phyloP scores from a whole-genome alignment of 2,797 vertebrate species.

The Sylvilagus floridanus region DNA sequence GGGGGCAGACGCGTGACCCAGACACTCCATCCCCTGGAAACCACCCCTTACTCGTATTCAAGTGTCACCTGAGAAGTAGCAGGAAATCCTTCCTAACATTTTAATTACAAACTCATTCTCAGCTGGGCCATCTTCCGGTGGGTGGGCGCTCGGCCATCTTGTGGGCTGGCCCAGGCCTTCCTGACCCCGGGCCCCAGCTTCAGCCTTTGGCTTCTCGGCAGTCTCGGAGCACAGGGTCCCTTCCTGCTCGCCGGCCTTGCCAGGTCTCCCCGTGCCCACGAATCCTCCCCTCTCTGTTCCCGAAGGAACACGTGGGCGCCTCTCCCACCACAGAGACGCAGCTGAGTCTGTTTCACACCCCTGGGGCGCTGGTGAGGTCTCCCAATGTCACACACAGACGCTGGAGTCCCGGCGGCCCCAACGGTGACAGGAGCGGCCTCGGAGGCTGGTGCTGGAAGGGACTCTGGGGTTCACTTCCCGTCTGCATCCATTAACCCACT shows the following conservation, averaged over 20 bases:
- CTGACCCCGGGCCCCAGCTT: fast-evolving
- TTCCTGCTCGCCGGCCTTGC: background rate
- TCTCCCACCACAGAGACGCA: background rate
- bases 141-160: background rate
- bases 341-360: background rate
- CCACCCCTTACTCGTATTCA: no score
- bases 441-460: background rate
- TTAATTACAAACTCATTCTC: background rate
- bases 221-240: background rate
- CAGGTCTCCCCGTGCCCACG: background rate
- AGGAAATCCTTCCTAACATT: no score
- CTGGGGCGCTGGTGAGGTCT: background rate
- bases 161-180: fast-evolving
- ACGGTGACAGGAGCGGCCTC: background rate
- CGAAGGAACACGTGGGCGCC: background rate
- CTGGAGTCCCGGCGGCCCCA: background rate
- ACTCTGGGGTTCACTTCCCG: background rate
- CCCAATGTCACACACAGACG: background rate
- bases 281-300: background rate
- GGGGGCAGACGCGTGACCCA: no score
- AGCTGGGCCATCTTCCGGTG: no score
- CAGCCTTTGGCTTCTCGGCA: background rate
- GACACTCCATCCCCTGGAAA: no score
- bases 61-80: no score
- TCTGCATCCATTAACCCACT: background rate